Conservation (phyloP, 2,888 invertebrate species). For the Iselma pallidipennis region DNA sequence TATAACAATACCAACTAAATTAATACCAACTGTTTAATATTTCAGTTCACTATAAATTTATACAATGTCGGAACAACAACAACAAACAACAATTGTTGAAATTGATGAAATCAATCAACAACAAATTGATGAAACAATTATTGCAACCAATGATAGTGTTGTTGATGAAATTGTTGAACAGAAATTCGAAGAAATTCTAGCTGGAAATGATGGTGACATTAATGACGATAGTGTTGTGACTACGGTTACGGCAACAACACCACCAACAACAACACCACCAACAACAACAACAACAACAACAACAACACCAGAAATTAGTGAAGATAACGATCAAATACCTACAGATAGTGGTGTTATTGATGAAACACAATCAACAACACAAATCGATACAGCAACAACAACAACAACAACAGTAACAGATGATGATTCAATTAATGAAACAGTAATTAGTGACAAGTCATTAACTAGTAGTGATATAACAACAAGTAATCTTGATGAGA, state of each 20-base stretch:
- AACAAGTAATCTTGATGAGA: background rate
- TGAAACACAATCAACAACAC: background rate
- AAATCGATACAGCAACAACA: background rate
- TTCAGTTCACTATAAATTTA: slow-evolving; percentile 14
- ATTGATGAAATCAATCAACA: background rate
- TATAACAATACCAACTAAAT: background rate
- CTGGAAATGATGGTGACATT: too few species aligned
- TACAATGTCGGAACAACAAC: slow-evolving; percentile 14
- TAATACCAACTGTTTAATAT: slow-evolving; percentile 23
- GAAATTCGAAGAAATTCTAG: too few species aligned
- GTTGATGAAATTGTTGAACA: background rate
- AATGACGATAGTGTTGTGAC: background rate
- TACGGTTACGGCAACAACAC: background rate
- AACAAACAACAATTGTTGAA: background rate
- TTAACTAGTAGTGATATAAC: background rate
- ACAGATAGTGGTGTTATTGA: background rate
- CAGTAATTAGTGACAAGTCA: background rate
- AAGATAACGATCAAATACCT: background rate
- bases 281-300: background rate
- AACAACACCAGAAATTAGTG: background rate
- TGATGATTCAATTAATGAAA: background rate
- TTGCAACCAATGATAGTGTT: background rate
- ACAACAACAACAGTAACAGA: background rate
- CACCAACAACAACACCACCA: background rate
- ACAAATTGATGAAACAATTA: background rate